Base-by-base conservation (phyloP, 2,888 invertebrate species). In the Dynastes grantii region DNA sequence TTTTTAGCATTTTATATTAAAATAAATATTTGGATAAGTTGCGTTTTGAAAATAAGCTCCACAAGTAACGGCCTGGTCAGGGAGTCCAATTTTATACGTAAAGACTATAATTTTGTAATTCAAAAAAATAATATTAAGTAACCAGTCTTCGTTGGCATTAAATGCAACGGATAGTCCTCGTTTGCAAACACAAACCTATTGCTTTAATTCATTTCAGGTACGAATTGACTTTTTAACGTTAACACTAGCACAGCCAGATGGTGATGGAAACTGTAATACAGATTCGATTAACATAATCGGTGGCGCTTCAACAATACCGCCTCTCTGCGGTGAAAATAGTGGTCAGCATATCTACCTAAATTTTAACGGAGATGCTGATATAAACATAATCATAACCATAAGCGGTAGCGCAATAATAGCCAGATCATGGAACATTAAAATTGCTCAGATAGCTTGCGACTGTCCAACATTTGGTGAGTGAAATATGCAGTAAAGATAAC, bases 291-390 rank as follows among this genome's bases (percentile, higher is more conserved):
- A 92, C 2, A 90, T 96, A 49, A 91, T 92, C 0, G 95, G 95
- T 0, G 93, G 93, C 0, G 92, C 93, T 77, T 93, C 94, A 0
- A 87, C 90, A 5, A 92, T 94, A 3, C 95, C 95, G 0, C 94
- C 95, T 0, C 91, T 96, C 78, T 97, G 96, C 85, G 96, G 96
- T 0, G 94, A 95, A 86, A 95, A 95, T 87, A 92, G 93, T 0
- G 95, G 95, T 0, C 94, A 96, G 87, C 94, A 95, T 83, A 90
- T 95, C 37, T 95, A 94, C 84, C 91, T 95, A 0, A 93, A 94
- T 85, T 95, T 96, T 84, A 92, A 93, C 84, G 93, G 92, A 0
- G 91, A 92, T 32, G 90, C 90, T 32, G 92, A 94, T 0, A 94
- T 96, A 13, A 58, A 51, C 22, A 91, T 95, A 70, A 90, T 92